Evolutionary conservation across 2,888 invertebrate genomes (phyloP).

Genomic region (Parascotia fuliginaria): DNA sequence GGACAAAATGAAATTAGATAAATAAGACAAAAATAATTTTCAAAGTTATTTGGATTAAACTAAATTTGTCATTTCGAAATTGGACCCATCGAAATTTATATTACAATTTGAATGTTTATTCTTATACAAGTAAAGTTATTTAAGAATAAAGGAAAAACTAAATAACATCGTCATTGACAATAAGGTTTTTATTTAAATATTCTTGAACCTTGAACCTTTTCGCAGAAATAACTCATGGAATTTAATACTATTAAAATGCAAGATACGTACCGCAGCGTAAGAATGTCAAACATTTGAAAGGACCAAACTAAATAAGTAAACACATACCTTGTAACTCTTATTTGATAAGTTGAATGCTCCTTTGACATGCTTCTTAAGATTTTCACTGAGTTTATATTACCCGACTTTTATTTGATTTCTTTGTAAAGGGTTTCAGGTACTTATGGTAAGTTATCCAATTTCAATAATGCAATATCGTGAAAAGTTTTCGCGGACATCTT

Average conservation of each 20-base stretch:
- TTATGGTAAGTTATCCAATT: slow-evolving; percentile 34
- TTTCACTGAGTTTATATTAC: slow-evolving; percentile 20
- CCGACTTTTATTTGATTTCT: slow-evolving; percentile 28
- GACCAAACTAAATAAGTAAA: slow-evolving; percentile 23
- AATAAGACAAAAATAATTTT: too few relatives aligned
- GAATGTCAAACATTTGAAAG: slow-evolving; percentile 16
- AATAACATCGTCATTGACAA: too few relatives aligned
- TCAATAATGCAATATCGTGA: slow-evolving; percentile 24
- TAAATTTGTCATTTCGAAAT: too few relatives aligned
- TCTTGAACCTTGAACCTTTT: slow-evolving; percentile 6
- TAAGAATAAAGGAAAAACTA: too few relatives aligned
- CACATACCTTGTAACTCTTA: slow-evolving; percentile 18
- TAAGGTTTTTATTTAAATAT: too few relatives aligned
- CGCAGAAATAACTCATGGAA: slow-evolving; percentile 15
- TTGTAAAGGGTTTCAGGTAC: slow-evolving; percentile 26
- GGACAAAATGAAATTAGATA: too few relatives aligned
- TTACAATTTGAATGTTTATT: too few relatives aligned
- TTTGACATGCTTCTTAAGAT: slow-evolving; percentile 23
- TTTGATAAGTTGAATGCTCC: slow-evolving; percentile 18
- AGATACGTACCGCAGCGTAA: slow-evolving; percentile 13
- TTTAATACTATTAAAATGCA: slow-evolving; percentile 35
- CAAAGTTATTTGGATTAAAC: too few relatives aligned
- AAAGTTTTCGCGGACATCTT: slow-evolving; percentile 17
- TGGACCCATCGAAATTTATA: too few relatives aligned
- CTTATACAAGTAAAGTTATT: too few relatives aligned